A percentile compares a stretch with the other conserved stretches of the same genome.
Evolutionary conservation across 2,888 invertebrate genomes (phyloP).

Genomic region (Hypercompe scribonia): DNA sequence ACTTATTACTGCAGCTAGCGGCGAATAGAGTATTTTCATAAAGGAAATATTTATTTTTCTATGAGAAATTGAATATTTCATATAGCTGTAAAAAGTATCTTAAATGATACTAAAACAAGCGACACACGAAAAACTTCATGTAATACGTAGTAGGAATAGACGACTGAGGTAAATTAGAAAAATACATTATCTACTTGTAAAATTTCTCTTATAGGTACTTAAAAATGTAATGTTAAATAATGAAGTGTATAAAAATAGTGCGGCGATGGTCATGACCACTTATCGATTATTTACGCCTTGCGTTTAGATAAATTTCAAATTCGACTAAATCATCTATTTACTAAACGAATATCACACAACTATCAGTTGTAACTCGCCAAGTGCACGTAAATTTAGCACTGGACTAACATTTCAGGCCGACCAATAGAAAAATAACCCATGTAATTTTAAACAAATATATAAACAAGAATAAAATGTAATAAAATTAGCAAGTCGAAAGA

Average conservation of each 20-base stretch:
- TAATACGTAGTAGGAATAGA: conserved; percentile 73
- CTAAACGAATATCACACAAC: conserved; percentile 76
- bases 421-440: conserved; percentile 65
- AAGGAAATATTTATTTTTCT: conserved; percentile 52
- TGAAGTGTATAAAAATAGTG: conserved; percentile 74
- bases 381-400: conserved; percentile 27
- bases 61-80: conserved; percentile 57
- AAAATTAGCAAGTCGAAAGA: conserved; percentile 39
- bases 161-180: conserved; percentile 74
- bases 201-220: conserved; percentile 56
- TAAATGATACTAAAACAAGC: conserved; percentile 69
- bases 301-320: conserved; percentile 69
- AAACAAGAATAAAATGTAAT: conserved; percentile 52
- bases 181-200: conserved; percentile 64
- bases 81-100: conserved; percentile 59
- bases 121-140: conserved; percentile 68
- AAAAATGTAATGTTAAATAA: conserved; percentile 67
- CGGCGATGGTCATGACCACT: conserved; percentile 63
- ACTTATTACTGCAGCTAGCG: conserved; percentile 52
- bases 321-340: conserved; percentile 71
- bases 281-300: conserved; percentile 69
- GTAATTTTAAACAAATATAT: conserved; percentile 50
- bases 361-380: conserved; percentile 57
- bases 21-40: conserved; percentile 50
- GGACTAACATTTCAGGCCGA: conserved; percentile 58